A percentile compares a stretch with the other conserved stretches of the same genome.
Evolutionary conservation across 2,888 invertebrate species (phyloP).

Genomic region (Vesta saturnalis): DNA sequence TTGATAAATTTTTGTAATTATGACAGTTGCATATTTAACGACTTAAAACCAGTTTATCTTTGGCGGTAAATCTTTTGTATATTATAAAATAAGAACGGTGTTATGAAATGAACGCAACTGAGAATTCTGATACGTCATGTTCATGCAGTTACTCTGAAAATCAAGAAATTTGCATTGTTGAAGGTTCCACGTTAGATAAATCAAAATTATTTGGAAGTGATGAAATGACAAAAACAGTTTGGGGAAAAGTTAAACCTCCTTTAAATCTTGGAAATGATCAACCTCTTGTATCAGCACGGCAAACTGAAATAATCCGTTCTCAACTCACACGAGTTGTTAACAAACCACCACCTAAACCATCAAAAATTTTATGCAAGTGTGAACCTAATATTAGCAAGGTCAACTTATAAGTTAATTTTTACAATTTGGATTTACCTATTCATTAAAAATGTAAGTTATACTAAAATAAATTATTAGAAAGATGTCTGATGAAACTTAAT

Average conservation of each 20-base stretch:
- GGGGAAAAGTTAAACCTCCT: conserved; percentile 51
- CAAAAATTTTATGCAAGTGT: conserved; percentile 11
- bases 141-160: background rate
- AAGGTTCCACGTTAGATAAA: conserved; percentile 48
- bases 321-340: conserved; percentile 48
- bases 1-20: no score
- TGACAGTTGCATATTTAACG: no score
- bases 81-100: no score
- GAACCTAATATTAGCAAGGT: conserved; percentile 14
- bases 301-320: conserved; percentile 49
- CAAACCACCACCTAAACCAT: background rate
- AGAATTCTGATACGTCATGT: background rate
- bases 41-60: background rate
- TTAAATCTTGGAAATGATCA: conserved; percentile 36
- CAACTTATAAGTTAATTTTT: background rate
- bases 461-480: no score
- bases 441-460: no score
- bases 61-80: conserved; percentile 11
- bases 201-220: conserved; percentile 35
- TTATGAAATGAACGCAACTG: background rate
- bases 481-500: no score
- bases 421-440: no score
- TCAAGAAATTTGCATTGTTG: conserved; percentile 49
- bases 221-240: conserved; percentile 49
- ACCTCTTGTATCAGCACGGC: conserved; percentile 52